A percentile compares a stretch with the other conserved stretches of the same genome.
phyloP scores from a whole-genome alignment of 2,797 vertebrate species.

The Sebastes kiyomatsui region DNA sequence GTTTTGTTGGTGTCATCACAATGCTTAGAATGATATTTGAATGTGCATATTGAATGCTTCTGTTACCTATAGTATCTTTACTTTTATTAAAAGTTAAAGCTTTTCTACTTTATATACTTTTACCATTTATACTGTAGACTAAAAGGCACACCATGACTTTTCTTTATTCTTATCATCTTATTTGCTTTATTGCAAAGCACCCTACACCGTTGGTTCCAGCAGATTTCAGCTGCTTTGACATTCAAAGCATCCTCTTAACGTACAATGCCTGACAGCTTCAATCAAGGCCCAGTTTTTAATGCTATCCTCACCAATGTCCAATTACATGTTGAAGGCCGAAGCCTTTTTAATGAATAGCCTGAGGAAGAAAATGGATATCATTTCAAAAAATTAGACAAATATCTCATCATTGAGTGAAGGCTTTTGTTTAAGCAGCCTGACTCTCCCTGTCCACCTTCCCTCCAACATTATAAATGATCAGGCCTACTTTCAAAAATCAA shows the following conservation, averaged over 20 bases:
- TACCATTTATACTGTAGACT: accelerated
- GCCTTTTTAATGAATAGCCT: background rate
- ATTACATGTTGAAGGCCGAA: background rate
- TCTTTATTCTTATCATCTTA: background rate
- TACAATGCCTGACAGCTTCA: background rate
- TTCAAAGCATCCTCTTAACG: background rate
- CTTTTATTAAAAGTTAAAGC: background rate
- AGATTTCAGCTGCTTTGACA: background rate
- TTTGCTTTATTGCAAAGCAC: background rate
- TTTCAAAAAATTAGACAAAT: conserved; percentile 17
- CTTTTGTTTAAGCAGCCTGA: conserved; percentile 17
- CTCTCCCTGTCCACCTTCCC: conserved; percentile 32
- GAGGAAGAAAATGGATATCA: background rate
- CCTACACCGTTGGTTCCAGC: background rate
- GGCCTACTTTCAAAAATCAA: conserved; percentile 43
- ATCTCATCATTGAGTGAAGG: conserved; percentile 14
- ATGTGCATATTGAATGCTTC: background rate
- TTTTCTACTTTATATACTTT: background rate
- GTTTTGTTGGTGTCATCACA: background rate
- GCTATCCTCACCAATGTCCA: background rate
- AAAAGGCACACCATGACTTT: background rate
- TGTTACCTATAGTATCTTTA: background rate
- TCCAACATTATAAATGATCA: conserved; percentile 35
- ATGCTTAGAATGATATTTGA: background rate
- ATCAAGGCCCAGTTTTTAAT: background rate